Percentiles rank a stretch among this genome's conserved stretches.
Evolutionary conservation across 1,140 invertebrate species (phyloP).

Genomic region (Sminthurides bifidus): DNA sequence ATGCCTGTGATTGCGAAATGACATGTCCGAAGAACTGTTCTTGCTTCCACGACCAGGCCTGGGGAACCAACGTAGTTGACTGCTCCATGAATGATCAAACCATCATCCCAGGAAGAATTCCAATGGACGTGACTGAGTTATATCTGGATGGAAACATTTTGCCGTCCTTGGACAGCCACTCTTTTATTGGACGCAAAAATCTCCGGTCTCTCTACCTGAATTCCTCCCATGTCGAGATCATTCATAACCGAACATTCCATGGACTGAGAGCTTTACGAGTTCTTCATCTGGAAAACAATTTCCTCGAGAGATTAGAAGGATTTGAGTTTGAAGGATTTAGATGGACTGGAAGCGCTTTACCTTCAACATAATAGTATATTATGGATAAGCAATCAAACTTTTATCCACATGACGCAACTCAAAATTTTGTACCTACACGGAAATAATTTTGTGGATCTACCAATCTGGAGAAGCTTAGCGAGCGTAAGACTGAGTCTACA

Average conservation of each 20-base stretch:
- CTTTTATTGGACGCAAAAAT: constrained; percentile 79
- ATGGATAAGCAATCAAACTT: constrained; percentile 63
- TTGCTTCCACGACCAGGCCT: constrained; percentile 77
- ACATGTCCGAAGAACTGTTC: constrained; percentile 80
- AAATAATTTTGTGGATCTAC: constrained; percentile 59
- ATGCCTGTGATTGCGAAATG: constrained; percentile 89
- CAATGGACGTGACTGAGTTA: constrained; percentile 82
- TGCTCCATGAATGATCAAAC: constrained; percentile 64
- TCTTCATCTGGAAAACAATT: constrained; percentile 69
- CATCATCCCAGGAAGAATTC: constrained; percentile 66
- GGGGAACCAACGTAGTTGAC: constrained; percentile 83
- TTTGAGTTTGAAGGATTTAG: constrained; percentile 67
- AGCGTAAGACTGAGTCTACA: constrained; percentile 45
- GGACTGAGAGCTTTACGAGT: constrained; percentile 68
- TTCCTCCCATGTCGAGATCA: constrained; percentile 66
- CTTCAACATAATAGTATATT: constrained; percentile 56
- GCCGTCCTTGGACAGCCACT: constrained; percentile 55
- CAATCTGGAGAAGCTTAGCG: constrained; percentile 57
- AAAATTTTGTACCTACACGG: constrained; percentile 59
- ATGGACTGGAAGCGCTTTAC: constrained; percentile 50
- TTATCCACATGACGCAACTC: constrained; percentile 55
- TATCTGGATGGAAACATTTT: constrained; percentile 82
- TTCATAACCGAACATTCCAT: constrained; percentile 82
- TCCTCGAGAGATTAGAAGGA: constrained; percentile 58
- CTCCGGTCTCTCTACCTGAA: constrained; percentile 72